phyloP scores from a whole-genome alignment of 2,888 invertebrate genomes.

The Lysandra bellargus region DNA sequence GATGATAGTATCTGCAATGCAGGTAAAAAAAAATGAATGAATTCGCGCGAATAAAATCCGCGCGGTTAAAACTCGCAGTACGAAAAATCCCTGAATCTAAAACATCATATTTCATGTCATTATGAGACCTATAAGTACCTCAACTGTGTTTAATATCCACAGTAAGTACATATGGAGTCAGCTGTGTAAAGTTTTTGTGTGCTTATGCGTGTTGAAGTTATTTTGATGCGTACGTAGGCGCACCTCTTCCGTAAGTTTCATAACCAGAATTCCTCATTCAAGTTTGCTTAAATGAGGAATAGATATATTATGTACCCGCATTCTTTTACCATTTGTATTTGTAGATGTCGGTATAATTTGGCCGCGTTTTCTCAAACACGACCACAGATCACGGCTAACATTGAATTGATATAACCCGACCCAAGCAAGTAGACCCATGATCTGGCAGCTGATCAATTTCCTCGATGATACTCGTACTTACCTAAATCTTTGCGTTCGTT shows the following conservation, averaged over 20 bases:
- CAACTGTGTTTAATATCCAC: background rate
- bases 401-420: no score
- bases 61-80: no score
- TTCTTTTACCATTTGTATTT: background rate
- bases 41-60: no score
- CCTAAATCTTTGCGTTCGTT: no score
- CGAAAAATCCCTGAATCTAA: background rate
- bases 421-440: no score
- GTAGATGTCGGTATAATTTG: no score
- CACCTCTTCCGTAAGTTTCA: conserved; percentile 9
- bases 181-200: conserved; percentile 19
- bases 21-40: no score
- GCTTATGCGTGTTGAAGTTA: conserved; percentile 8
- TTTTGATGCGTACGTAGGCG: background rate
- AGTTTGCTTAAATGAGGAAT: background rate
- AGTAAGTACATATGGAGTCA: background rate
- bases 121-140: background rate
- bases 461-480: no score
- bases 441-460: no score
- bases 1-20: no score
- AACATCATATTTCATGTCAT: background rate
- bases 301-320: background rate
- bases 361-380: no score
- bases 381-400: no score
- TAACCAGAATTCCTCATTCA: conserved; percentile 3